Base-by-base conservation (phyloP, 2,888 invertebrate genomes). In the Ethmia dodecea region DNA sequence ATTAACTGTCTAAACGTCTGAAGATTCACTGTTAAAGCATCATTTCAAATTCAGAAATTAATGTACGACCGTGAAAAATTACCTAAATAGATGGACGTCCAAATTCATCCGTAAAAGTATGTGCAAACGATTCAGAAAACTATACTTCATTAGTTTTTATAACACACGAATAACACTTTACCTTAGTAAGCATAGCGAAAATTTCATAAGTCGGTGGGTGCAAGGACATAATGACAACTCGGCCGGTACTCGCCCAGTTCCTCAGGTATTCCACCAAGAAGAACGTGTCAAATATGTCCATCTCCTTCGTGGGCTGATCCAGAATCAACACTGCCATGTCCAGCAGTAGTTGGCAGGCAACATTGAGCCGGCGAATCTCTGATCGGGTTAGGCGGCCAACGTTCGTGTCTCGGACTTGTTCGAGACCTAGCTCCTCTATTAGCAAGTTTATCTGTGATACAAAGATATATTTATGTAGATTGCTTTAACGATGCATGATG, bases 181-280 rank as follows among this genome's bases (percentile, higher is more conserved):
- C 86, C 80, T 94, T 91, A 0, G 94, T 93, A 32, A 96, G 88
- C 97, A 98, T 98, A 15, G 96, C 95, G 45, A 97, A 92, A 50
- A 98, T 97, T 76, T 98, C 97, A 62, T 96, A 96, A 1, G 97
- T 97, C 2, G 97, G 96, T 13, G 98, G 97, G 66, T 97, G 96
- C 16, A 97, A 81, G 0, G 97, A 97, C 81, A 98, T 89, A 28
- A 98, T 91, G 9, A 97, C 95, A 30, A 96, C 93, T 47, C 96
- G 88, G 1, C 94, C 91, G 24, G 89, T 88, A 47, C 90, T 88
- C 15, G 95, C 94, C 95, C 97, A 98, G 68, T 97, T 96, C 46
- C 97, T 89, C 47, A 98, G 80, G 71, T 97, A 98, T 70, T 98
- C 97, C 37, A 98, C 93, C 31, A 98, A 77, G 73, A 98, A 98